Evolutionary conservation across 53 echinoderm and acorn worm genomes (phyloP), one percentile per base, ranked within the genome.

Genomic region (Holothuria scabra): DNA sequence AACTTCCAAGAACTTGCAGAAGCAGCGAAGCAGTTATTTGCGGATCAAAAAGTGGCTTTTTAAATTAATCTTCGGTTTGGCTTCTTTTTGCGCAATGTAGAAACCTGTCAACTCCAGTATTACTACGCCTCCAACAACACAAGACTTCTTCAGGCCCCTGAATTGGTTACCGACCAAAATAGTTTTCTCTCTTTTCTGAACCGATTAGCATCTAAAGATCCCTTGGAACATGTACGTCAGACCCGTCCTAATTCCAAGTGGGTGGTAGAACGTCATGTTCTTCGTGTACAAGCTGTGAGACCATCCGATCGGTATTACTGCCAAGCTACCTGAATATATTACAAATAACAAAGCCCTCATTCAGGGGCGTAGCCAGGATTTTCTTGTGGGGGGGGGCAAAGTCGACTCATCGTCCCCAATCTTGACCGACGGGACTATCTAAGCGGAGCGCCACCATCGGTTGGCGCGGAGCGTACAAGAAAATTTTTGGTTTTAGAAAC

Each of bases 241-340:
- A 32, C 56, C 20, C 59, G 85, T 60, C 25, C 74, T 35, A 44
- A 87, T 31, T 71, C 87, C 3, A 81, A 62, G 58, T 82, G 87
- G 87, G 87, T 82, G 7, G 87, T 87, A 28, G 60, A 87, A 87
- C 46, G 48, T 81, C 26, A 82, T 46, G 4, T 86, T 86, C 52
- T 86, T 34, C 28, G 58, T 86, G 12, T 80, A 13, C 57, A 80
- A 38, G 2, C 14, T 85, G 0, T 24, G 22, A 18, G 71, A 81
- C 34, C 81, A 87, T 59, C 81, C 80, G 2, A 81, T 68, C 2
- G 81, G 87, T 6, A 26, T 49, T 22, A 18, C 56, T 23, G 28
- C 1, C 5, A 29, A 12, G 28, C 30, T 76, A 12, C 76, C 76
- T 19, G 57, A 56, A 3, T 68, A 10, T 16, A 37, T 58, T 52